Conservation (phyloP, 2,797 vertebrate species). For the Thripadectes ignobilis region DNA sequence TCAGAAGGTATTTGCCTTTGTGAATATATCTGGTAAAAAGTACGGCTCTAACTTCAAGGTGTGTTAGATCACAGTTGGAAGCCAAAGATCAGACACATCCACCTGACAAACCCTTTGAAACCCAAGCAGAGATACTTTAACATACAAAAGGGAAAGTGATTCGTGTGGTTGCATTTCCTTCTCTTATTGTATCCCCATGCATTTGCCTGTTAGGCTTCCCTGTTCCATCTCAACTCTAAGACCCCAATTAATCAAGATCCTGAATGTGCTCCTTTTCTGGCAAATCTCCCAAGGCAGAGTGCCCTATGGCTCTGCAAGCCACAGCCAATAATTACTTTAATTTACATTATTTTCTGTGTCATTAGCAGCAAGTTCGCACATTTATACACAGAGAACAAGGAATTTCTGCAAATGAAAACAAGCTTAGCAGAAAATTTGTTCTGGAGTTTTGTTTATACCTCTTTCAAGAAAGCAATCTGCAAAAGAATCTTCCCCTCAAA, state of each 20-base stretch:
- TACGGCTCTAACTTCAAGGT: neutral
- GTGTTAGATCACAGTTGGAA: conserved; percentile 19
- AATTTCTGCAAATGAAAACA: neutral
- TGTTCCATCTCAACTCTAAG: neutral
- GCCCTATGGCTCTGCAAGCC: neutral
- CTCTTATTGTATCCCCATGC: neutral
- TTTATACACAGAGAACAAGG: neutral
- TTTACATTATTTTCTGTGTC: neutral
- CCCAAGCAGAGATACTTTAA: neutral
- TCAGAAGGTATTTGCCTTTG: neutral
- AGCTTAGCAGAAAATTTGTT: neutral
- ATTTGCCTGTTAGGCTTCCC: neutral
- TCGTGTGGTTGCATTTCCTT: neutral
- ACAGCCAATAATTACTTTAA: neutral
- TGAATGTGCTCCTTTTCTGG: neutral
- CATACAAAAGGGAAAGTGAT: neutral
- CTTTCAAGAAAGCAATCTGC: neutral
- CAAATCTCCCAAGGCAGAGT: neutral
- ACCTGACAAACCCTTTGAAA: conserved; percentile 10
- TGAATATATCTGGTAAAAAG: neutral
- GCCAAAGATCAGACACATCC: neutral
- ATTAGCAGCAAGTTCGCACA: neutral
- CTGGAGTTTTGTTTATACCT: rapidly evolving
- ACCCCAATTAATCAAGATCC: neutral
- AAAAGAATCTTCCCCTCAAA: neutral